Percentiles rank a stretch among this genome's conserved stretches.
Conservation (phyloP, 2,888 invertebrate species). For the Agrilus biguttatus region DNA sequence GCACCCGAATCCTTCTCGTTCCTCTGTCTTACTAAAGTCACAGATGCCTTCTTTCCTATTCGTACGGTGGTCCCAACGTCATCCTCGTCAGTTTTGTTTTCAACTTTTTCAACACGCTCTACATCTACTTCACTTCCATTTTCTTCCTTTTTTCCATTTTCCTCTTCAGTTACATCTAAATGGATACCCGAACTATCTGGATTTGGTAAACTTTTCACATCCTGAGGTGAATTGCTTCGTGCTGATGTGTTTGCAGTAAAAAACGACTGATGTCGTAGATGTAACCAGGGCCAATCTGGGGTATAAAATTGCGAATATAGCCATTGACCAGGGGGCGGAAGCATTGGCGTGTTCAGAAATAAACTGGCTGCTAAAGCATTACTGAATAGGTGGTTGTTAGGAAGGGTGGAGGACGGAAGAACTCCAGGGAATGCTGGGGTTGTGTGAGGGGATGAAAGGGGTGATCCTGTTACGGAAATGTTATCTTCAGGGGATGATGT, state of each 20-base stretch:
- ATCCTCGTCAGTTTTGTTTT: slow-evolving; percentile 15
- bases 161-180: slow-evolving; percentile 8
- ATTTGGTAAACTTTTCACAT: slow-evolving; percentile 12
- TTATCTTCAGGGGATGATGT: slow-evolving; percentile 43
- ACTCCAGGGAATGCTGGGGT: slow-evolving; percentile 25
- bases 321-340: slow-evolving; percentile 67
- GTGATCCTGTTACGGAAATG: slow-evolving; percentile 52
- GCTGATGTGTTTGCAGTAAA: slow-evolving; percentile 9
- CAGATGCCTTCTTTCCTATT: slow-evolving; percentile 24
- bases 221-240: slow-evolving; percentile 16
- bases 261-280: slow-evolving; percentile 26
- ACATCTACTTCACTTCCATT: slow-evolving; percentile 7
- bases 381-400: slow-evolving; percentile 34
- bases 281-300: slow-evolving; percentile 55
- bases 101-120: not conserved
- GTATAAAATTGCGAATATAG: slow-evolving; percentile 63
- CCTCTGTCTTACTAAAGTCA: slow-evolving; percentile 28
- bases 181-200: slow-evolving; percentile 15
- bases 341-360: slow-evolving; percentile 57
- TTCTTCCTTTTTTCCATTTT: slow-evolving; percentile 14
- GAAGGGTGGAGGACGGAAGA: slow-evolving; percentile 24
- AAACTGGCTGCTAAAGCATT: slow-evolving; percentile 53
- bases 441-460: slow-evolving; percentile 39
- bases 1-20: slow-evolving; percentile 24
- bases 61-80: slow-evolving; percentile 27